Conservation (phyloP, 2,797 vertebrate genomes). For the Lutjanus campechanus region DNA sequence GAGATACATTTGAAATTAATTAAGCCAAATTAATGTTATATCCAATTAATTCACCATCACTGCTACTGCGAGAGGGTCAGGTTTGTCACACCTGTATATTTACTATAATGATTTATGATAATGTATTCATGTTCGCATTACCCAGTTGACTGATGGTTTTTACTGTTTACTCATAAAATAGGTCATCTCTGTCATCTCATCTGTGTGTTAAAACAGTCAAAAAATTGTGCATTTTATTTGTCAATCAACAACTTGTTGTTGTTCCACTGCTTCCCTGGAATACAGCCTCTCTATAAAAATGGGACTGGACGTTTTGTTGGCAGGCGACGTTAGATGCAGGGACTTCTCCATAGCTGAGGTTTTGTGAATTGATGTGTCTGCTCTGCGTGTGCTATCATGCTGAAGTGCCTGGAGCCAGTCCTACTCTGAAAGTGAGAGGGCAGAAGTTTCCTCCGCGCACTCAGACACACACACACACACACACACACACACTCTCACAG, state of each 20-base stretch:
- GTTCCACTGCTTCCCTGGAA: conserved; percentile 20
- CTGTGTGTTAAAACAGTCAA: background rate
- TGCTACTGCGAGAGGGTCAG: background rate
- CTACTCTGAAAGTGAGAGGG: conserved; percentile 53
- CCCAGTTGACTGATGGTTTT: background rate
- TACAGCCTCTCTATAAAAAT: conserved; percentile 29
- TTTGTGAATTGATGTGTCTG: conserved; percentile 49
- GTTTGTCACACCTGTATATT: background rate
- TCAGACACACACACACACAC: conserved; percentile 29
- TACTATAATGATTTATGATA: background rate
- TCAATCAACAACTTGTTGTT: conserved; percentile 10
- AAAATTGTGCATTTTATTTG: background rate
- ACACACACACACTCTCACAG: conserved; percentile 31
- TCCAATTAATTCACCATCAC: background rate
- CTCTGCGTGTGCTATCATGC: conserved; percentile 45
- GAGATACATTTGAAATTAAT: background rate
- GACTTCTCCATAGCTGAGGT: conserved; percentile 41
- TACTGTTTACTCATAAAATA: background rate
- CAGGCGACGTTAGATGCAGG: conserved; percentile 19
- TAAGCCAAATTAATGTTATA: no score
- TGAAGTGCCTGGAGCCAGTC: conserved; percentile 58
- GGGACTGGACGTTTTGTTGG: conserved; percentile 48
- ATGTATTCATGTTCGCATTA: background rate
- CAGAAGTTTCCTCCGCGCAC: conserved; percentile 32
- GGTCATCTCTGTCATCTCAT: background rate